phyloP scores from a whole-genome alignment of 53 echinoderm and acorn worm species.

The Paelopatides confundens region DNA sequence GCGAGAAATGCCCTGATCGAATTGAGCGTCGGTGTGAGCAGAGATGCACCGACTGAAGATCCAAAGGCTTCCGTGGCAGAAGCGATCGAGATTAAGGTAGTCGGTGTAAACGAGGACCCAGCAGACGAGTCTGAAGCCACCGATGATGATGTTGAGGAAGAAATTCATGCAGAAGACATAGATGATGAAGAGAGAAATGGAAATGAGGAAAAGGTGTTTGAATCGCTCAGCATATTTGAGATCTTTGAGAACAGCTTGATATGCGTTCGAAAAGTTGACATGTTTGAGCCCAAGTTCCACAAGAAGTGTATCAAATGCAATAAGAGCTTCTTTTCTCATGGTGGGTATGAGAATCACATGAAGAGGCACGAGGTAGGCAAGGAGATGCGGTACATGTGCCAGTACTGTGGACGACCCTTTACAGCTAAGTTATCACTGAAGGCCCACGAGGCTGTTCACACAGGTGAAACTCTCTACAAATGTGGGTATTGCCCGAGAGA shows the following conservation, averaged over 20 bases:
- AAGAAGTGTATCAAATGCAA: slow-evolving; percentile 33
- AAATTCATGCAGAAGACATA: not conserved
- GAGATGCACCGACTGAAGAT: not conserved
- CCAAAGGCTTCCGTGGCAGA: not conserved
- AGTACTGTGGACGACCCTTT: slow-evolving; percentile 29
- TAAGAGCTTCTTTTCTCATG: slow-evolving; percentile 31
- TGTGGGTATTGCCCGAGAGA: slow-evolving; percentile 29
- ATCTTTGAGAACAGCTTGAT: not conserved
- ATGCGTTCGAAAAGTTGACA: slow-evolving; percentile 16
- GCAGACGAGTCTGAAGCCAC: slow-evolving; percentile 40
- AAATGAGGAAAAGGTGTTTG: slow-evolving; percentile 38
- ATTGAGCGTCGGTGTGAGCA: not conserved
- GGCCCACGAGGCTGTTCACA: slow-evolving; percentile 41
- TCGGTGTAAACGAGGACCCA: not conserved
- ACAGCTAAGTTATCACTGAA: slow-evolving; percentile 15
- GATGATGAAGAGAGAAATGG: not conserved
- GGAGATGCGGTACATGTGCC: slow-evolving; percentile 29
- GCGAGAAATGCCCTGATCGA: slow-evolving; percentile 7
- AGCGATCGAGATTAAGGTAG: not conserved
- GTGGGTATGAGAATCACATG: slow-evolving; percentile 40
- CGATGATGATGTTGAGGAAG: slow-evolving; percentile 35
- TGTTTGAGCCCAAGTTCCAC: slow-evolving; percentile 47
- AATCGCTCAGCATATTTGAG: slow-evolving; percentile 44
- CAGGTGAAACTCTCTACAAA: slow-evolving; percentile 40
- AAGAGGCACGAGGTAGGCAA: slow-evolving; percentile 34